phyloP scores from a whole-genome alignment of 2,797 vertebrate genomes.

The Clangula hyemalis region DNA sequence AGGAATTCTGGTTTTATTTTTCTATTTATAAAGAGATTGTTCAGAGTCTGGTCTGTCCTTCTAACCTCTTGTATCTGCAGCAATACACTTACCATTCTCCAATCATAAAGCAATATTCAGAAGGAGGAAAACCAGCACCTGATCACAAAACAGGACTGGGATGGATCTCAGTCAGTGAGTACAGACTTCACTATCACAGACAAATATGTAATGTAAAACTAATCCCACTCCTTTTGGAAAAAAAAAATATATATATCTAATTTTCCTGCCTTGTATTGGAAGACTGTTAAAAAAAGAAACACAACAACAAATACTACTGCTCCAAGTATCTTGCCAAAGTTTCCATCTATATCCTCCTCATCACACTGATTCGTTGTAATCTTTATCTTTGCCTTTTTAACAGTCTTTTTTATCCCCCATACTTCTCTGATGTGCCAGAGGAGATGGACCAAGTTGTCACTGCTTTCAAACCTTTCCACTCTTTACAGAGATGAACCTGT shows the following conservation, averaged over 20 bases:
- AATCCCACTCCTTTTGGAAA: background rate
- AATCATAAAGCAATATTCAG: background rate
- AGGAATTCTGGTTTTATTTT: background rate
- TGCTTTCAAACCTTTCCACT: background rate
- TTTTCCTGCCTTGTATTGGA: background rate
- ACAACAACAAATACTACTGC: background rate
- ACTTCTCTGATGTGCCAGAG: background rate
- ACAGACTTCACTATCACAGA: background rate
- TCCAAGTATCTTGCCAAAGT: background rate
- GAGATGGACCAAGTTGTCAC: background rate
- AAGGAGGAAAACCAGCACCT: background rate
- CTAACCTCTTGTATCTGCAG: background rate
- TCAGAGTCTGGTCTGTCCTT: background rate
- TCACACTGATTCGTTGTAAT: background rate
- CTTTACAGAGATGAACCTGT: background rate
- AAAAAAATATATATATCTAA: background rate
- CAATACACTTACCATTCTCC: background rate
- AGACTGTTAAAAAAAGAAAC: background rate
- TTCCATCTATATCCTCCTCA: background rate
- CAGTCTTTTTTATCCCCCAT: background rate
- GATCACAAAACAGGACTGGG: background rate
- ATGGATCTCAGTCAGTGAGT: background rate
- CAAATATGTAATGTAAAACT: background rate
- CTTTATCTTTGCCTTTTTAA: background rate
- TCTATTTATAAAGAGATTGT: background rate